Evolutionary conservation across 2,888 invertebrate species (phyloP).

Genomic region (Eumacrocentrus americanus): DNA sequence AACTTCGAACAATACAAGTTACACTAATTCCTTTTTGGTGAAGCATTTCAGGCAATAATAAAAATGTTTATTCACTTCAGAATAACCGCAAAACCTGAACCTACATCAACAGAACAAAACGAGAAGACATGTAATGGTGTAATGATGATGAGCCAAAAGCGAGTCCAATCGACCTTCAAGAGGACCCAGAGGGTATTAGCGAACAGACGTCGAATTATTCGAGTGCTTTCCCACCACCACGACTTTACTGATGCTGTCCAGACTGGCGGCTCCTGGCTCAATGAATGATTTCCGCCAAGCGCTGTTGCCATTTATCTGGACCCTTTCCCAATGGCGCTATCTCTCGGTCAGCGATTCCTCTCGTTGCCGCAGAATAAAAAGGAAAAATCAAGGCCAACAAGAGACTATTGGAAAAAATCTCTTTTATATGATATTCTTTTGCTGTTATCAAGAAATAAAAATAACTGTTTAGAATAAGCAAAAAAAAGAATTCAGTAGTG

Average conservation of each 20-base stretch:
- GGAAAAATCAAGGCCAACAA: neutral
- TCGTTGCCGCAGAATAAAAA: slow-evolving; percentile 11
- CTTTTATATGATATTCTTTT: too few relatives aligned
- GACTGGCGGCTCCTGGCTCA: slow-evolving; percentile 46
- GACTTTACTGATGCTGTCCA: slow-evolving; percentile 21
- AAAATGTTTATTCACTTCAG: too few relatives aligned
- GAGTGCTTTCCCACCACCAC: neutral
- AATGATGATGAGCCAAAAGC: neutral
- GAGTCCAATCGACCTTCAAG: neutral
- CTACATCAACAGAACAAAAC: neutral
- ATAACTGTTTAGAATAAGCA: too few relatives aligned
- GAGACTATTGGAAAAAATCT: neutral
- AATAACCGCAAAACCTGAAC: too few relatives aligned
- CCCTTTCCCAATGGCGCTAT: slow-evolving; percentile 24
- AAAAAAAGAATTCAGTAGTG: too few relatives aligned
- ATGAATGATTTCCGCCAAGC: slow-evolving; percentile 62
- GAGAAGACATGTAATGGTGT: neutral
- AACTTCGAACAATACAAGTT: too few relatives aligned
- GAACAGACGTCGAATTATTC: neutral
- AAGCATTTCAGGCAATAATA: too few relatives aligned
- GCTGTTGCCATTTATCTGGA: slow-evolving; percentile 53
- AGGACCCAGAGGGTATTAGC: neutral
- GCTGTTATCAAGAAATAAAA: too few relatives aligned
- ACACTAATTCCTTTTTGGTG: too few relatives aligned
- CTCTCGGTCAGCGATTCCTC: slow-evolving; percentile 17